These are phyloP conservation scores for Saccopteryx bilineata DNA, from an alignment of 2,113 vertebrate species.

Conservation along the genomic window DNA sequence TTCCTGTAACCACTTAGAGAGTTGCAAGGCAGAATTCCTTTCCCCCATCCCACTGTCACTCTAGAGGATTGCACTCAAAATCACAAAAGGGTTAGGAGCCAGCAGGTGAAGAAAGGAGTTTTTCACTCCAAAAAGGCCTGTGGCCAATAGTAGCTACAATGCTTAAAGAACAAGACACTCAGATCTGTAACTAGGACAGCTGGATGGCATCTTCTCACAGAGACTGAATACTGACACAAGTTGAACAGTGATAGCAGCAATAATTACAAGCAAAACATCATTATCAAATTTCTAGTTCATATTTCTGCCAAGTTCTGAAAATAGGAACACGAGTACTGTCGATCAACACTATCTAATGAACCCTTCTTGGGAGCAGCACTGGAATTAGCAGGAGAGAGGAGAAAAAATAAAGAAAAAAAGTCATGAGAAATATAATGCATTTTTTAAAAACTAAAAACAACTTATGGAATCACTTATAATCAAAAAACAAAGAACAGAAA, in stretches of 20 bases:
- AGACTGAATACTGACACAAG: not conserved
- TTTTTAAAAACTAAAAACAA: not conserved
- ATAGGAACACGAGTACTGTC: slow-evolving; percentile 67
- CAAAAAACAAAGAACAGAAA: slow-evolving; percentile 50
- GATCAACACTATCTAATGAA: slow-evolving; percentile 26
- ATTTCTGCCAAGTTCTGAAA: slow-evolving; percentile 68
- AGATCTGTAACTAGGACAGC: not conserved
- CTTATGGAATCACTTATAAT: not conserved
- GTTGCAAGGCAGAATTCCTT: not conserved
- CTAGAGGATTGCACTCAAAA: not conserved
- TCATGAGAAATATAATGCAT: not conserved
- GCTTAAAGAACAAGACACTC: slow-evolving; percentile 13
- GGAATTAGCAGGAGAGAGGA: not conserved
- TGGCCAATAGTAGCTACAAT: not conserved
- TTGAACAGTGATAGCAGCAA: not conserved
- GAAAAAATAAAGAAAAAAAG: slow-evolving; percentile 1
- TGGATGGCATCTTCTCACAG: not conserved
- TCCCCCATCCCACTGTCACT: not conserved
- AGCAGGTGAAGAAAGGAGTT: not conserved
- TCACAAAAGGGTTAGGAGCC: slow-evolving; percentile 35
- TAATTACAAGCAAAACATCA: slow-evolving; percentile 58
- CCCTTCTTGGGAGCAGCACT: slow-evolving; percentile 7
- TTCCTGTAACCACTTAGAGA: slow-evolving; percentile 26
- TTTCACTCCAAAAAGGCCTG: slow-evolving; percentile 19
- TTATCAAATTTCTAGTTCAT: slow-evolving; percentile 71